Evolutionary conservation across 2,113 vertebrate genomes (phyloP), one percentile per base, ranked within the genome.

Genomic region (Pollimyrus isidori): DNA sequence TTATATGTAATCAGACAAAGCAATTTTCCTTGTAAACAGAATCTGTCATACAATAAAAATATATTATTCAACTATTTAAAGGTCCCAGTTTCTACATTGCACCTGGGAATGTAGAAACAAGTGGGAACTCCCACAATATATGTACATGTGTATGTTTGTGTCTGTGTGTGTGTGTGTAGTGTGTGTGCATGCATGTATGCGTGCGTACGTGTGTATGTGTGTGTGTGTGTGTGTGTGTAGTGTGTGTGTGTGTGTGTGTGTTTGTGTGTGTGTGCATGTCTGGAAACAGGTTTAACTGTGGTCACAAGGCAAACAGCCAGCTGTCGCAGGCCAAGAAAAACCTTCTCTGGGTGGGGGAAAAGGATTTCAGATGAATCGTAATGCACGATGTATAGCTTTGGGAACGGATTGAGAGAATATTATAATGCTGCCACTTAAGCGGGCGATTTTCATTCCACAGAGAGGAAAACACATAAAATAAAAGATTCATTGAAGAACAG

Each of bases 1-100:
- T 30, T 48, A 87, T 53, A 83, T 86, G 15, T 80, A 90, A 88
- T 42, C 56, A 46, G 87, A 23, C 42, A 50, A 90, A 86, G 82
- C 88, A 87, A 88, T 89, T 87, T 86, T 86, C 48, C 82, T 86
- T 46, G 53, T 89, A 90, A 91, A 91, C 39, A 80, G 88, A 90
- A 86, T 76, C 87, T 83, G 23, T 89, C 86, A 89, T 73, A 58
- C 88, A 88, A 35, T 89, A 23, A 87, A 62, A 62, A 49, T 4
- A 56, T 89, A 17, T 86, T 65, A 15, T 35, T 42, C n/a, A 23
- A 23, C 48, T 21, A 0, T n/a, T 39, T 86, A 58, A 87, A 52
- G 73, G 50, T 23, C 65, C n/a, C 87, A 52, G 69, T 76, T 69
- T 89, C 52, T 87, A 62, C 42, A 56, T 87, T 62, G 50, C 83